phyloP scores from a whole-genome alignment of 2,113 vertebrate genomes.

The Oncorhynchus gorbuscha region DNA sequence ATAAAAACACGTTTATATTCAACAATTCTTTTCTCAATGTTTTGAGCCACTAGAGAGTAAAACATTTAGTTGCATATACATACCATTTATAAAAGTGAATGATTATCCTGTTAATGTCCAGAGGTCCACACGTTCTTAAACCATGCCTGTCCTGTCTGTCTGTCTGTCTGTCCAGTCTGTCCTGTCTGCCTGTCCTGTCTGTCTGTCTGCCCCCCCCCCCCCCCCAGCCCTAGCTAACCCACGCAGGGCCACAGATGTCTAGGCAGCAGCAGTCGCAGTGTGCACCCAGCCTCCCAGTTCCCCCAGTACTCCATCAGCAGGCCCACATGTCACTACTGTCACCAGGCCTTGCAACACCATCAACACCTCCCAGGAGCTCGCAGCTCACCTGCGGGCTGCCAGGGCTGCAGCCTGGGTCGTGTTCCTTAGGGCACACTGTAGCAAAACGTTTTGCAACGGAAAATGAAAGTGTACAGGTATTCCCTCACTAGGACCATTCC shows the following conservation, averaged over 20 bases:
- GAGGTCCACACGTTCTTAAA: constrained; percentile 36
- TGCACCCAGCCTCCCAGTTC: constrained; percentile 10
- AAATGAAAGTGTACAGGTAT: too few relatives aligned
- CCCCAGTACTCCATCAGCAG: constrained; percentile 39
- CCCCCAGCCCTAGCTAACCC: constrained; percentile 27
- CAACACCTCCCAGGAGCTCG: constrained; percentile 51
- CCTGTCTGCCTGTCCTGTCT: constrained; percentile 16
- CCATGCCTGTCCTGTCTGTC: constrained; percentile 21
- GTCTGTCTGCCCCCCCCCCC: constrained; percentile 30
- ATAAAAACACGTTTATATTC: constrained; percentile 7
- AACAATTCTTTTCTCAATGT: not conserved
- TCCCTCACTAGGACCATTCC: too few relatives aligned
- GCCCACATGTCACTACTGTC: constrained; percentile 58
- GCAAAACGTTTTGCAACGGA: too few relatives aligned
- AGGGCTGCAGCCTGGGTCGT: constrained; percentile 21
- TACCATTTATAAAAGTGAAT: constrained; percentile 34
- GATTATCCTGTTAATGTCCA: constrained; percentile 26
- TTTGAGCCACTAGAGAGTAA: constrained; percentile 37
- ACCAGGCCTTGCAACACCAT: constrained; percentile 40
- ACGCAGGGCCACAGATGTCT: constrained; percentile 47
- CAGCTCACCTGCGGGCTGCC: constrained; percentile 34
- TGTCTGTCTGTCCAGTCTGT: constrained; percentile 21
- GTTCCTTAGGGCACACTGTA: too few relatives aligned
- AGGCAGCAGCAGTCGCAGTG: constrained; percentile 11
- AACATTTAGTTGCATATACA: constrained; percentile 35